phyloP scores from a whole-genome alignment of 2,888 invertebrate species.

The Pyrgus malvae region DNA sequence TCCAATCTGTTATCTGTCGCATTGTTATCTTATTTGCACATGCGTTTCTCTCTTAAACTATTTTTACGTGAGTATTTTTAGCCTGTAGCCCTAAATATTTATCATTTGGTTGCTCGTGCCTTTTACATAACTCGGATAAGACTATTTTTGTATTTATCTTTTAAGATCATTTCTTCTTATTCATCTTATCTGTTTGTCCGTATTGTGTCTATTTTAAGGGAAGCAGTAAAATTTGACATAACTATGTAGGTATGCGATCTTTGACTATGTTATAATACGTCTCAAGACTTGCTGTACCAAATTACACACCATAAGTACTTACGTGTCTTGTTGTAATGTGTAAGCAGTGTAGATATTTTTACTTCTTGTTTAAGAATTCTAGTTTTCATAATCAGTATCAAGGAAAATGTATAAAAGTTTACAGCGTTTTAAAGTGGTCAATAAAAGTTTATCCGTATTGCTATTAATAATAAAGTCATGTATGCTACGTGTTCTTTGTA shows the following conservation, averaged over 20 bases:
- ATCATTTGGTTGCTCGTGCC: neutral
- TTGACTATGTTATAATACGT: neutral
- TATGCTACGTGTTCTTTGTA: neutral
- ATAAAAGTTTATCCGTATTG: neutral
- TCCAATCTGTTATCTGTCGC: conserved; percentile 12
- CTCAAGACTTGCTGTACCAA: no score
- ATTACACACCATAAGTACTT: no score
- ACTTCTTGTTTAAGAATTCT: no score
- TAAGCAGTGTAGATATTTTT: no score
- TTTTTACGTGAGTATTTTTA: conserved; percentile 11
- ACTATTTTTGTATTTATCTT: conserved; percentile 12
- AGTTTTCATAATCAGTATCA: no score
- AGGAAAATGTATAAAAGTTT: no score
- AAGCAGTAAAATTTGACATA: no score
- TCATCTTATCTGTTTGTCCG: neutral
- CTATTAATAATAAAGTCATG: neutral
- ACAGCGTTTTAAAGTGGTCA: no score
- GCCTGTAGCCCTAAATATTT: neutral
- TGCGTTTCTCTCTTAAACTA: conserved; percentile 14
- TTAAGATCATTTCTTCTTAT: neutral
- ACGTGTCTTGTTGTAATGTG: no score
- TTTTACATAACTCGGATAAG: neutral
- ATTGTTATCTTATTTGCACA: conserved; percentile 17
- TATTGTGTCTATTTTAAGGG: neutral
- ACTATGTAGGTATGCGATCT: no score